These are phyloP conservation scores for Phylloscopus trochilus DNA, from an alignment of 2,113 vertebrate genomes.

Conservation along the genomic window DNA sequence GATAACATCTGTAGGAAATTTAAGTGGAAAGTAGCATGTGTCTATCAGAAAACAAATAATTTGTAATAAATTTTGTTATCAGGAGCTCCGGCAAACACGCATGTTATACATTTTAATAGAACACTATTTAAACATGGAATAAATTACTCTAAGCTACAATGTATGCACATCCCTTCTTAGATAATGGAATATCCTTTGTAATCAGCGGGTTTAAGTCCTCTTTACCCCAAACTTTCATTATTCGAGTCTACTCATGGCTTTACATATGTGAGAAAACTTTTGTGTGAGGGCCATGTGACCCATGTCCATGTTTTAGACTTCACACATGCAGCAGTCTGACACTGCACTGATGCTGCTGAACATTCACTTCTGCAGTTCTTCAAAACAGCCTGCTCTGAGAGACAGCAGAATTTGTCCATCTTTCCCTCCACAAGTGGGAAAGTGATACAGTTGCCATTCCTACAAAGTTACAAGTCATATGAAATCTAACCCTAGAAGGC, in stretches of 20 bases:
- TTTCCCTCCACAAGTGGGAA: neutral
- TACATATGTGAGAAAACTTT: neutral
- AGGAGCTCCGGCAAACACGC: conserved; percentile 54
- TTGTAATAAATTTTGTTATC: conserved; percentile 65
- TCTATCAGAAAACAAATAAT: conserved; percentile 65
- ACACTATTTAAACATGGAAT: conserved; percentile 44
- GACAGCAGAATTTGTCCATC: neutral
- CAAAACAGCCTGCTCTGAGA: neutral
- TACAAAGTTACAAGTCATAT: neutral
- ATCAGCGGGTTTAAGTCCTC: conserved; percentile 14
- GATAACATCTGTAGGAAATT: conserved; percentile 64
- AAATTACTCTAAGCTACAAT: conserved; percentile 45
- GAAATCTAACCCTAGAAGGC: neutral
- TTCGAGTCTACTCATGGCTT: neutral
- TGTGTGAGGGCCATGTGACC: neutral
- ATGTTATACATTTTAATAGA: conserved; percentile 33
- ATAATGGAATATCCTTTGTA: conserved; percentile 37
- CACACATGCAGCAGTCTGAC: neutral
- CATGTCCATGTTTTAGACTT: neutral
- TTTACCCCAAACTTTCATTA: neutral
- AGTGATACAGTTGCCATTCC: neutral
- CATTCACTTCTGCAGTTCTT: neutral
- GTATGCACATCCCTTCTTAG: neutral
- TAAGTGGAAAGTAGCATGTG: conserved; percentile 51
- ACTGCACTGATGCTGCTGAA: neutral